Conservation (phyloP, 2,113 vertebrate genomes). For the Fregata magnificens region DNA sequence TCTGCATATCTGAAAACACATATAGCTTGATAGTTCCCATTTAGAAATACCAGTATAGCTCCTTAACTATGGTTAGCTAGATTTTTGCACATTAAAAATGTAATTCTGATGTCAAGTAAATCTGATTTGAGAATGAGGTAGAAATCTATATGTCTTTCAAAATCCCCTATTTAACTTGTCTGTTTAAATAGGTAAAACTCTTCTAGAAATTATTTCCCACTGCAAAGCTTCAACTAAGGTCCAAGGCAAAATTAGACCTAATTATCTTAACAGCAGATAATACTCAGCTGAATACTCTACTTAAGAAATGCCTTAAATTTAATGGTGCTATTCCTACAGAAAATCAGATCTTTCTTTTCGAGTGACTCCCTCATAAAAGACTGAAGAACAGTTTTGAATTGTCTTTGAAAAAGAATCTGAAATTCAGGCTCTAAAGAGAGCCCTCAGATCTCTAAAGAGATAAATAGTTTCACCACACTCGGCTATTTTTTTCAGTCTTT, state of each 20-base stretch:
- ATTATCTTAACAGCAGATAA: conserved; percentile 57
- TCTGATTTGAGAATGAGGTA: conserved; percentile 10
- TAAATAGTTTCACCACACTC: background rate
- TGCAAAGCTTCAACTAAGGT: conserved; percentile 41
- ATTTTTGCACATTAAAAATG: conserved; percentile 2
- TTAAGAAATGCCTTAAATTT: conserved; percentile 12
- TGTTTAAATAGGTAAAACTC: conserved; percentile 41
- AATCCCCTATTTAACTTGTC: conserved; percentile 22
- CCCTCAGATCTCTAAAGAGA: background rate
- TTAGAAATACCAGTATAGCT: conserved; percentile 11
- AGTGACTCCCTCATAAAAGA: conserved; percentile 21
- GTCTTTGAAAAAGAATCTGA: background rate
- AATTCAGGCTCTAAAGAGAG: conserved; percentile 16
- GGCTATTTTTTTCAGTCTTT: background rate
- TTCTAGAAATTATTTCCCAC: conserved; percentile 33
- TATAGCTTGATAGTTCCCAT: background rate
- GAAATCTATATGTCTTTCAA: conserved; percentile 20
- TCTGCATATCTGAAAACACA: background rate
- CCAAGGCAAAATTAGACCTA: conserved; percentile 53
- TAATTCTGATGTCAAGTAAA: conserved; percentile 23
- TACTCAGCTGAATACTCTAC: conserved; percentile 43
- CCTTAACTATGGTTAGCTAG: background rate
- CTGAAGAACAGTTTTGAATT: background rate
- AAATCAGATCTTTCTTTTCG: conserved; percentile 30
- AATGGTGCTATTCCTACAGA: conserved; percentile 16